These are phyloP conservation scores for Cheilosia pagana DNA, from an alignment of 2,888 invertebrate genomes.

Conservation along the genomic window DNA sequence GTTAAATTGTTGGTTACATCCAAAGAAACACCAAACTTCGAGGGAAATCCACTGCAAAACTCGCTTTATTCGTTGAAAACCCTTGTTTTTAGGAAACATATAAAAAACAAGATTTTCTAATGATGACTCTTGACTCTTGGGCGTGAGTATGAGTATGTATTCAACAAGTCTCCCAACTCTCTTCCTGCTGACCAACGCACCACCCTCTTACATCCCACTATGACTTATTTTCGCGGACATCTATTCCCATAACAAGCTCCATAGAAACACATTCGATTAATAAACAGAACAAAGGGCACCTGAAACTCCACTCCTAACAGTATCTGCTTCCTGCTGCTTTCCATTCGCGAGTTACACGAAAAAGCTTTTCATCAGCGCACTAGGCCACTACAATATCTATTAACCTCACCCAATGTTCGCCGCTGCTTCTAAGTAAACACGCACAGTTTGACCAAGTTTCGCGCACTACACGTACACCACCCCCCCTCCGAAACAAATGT, in stretches of 20 bases:
- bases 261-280: neutral
- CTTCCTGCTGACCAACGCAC: too few species aligned
- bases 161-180: too few species aligned
- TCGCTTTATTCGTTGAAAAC: too few species aligned
- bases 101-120: too few species aligned
- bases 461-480: neutral
- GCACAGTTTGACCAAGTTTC: constrained; percentile 52
- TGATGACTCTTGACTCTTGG: too few species aligned
- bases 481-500: neutral
- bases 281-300: neutral
- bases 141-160: too few species aligned
- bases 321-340: constrained; percentile 38
- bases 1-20: too few species aligned
- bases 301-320: neutral
- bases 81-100: too few species aligned
- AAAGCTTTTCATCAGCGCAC: constrained; percentile 47
- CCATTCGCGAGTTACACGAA: constrained; percentile 33
- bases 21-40: too few species aligned
- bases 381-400: constrained; percentile 61
- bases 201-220: neutral
- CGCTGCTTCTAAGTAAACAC: constrained; percentile 43
- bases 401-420: constrained; percentile 54
- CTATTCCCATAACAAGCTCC: too few species aligned
- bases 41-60: too few species aligned
- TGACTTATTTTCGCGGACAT: neutral